Base-by-base conservation (phyloP, 2,797 vertebrate genomes). In the Echiichthys vipera region DNA sequence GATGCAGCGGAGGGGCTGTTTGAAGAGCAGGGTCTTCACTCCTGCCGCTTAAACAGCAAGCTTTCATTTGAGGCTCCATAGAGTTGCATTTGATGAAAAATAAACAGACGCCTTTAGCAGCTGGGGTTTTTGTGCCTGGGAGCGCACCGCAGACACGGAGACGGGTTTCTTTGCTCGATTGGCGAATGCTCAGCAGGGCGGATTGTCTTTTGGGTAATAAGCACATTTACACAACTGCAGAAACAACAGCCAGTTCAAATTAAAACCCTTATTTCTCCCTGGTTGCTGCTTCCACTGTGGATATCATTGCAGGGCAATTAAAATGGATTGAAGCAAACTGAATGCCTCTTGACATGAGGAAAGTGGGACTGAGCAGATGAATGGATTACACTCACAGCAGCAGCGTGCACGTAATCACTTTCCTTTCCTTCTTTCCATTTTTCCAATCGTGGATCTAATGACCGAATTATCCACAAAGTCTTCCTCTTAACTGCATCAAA, bases 21-120 rank as follows among this genome's bases (percentile, higher is more conserved):
- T 91, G 84, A 69, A 82, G 85, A 91, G 74, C 65, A 43, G 71
- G 63, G 76, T 70, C 74, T 77, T 77, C 71, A 3, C 77, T 87
- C 64, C 20, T 10, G 36, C 67, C 34, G 71, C 79, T 83, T 54
- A 30, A 69, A 84, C 57, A 58, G 45, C n/a, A 0, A 77, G 80
- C 73, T 63, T 80, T 83, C 49, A 75, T 84, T 84, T 58, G 42
- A 71, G 75, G 75, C 86, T 76, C 77, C 80, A 64, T 74, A 65
- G 5, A 25, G 81, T 77, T 78, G 27, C 57, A 64, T 66, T 77
- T 83, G 47, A 80, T 72, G 71, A 73, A 81, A 84, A 91, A 90
- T 78, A 84, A 89, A 89, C 90, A 89, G 22, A 36, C n/a, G 54
- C 32, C 47, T n/a, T 55, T 5, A 43, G 70, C 66, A 74, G 80